A percentile compares a stretch with the other conserved stretches of the same genome.
These are phyloP conservation scores for Spheniscus mendiculus DNA, from an alignment of 2,113 vertebrate genomes.

Conservation along the genomic window DNA sequence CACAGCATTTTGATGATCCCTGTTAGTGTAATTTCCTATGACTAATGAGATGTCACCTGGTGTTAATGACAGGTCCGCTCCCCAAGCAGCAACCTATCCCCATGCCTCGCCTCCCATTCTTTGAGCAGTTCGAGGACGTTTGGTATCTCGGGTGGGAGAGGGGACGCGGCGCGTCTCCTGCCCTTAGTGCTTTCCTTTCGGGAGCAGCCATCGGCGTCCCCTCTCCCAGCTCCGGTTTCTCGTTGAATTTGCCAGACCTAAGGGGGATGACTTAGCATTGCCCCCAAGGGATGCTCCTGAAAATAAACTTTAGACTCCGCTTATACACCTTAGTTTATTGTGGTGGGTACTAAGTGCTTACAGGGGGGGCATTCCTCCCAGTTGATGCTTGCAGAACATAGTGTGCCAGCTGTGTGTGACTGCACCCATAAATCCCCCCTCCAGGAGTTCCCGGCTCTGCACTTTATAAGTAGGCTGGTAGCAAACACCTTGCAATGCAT, in stretches of 20 bases:
- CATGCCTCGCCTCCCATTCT: neutral
- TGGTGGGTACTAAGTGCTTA: neutral
- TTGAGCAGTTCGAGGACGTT: neutral
- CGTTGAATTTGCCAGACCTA: neutral
- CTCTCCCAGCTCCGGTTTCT: neutral
- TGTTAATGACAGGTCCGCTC: neutral
- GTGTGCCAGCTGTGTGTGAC: slow-evolving; percentile 26
- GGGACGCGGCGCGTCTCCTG: neutral
- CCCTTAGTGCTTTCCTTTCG: neutral
- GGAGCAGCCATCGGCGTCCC: accelerated
- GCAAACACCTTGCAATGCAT: slow-evolving; percentile 56
- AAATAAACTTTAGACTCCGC: neutral
- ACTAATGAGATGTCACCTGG: neutral
- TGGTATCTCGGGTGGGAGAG: neutral
- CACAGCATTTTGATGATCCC: neutral
- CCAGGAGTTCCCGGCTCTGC: slow-evolving; percentile 22
- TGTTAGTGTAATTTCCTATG: neutral
- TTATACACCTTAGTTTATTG: neutral
- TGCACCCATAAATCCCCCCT: slow-evolving; percentile 19
- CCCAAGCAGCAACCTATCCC: neutral
- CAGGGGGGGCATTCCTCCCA: neutral
- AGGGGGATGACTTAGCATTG: neutral
- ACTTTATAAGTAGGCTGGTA: neutral
- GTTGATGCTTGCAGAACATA: neutral
- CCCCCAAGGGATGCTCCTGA: neutral